These are phyloP conservation scores for Micropoecilia bifurca DNA, from an alignment of 2,797 vertebrate species.

Conservation along the genomic window DNA sequence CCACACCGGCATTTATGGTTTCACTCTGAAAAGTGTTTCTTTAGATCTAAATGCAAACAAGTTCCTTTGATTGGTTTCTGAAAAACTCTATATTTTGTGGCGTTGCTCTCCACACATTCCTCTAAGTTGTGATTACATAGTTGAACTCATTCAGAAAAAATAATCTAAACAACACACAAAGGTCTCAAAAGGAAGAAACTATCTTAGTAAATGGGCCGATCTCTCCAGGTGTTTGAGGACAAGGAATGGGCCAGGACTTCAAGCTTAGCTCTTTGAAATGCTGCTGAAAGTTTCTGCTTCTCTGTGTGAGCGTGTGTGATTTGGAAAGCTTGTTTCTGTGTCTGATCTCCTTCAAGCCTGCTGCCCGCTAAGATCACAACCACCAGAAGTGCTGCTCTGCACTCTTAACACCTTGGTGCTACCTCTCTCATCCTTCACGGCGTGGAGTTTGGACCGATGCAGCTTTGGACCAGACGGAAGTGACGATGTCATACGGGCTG, in stretches of 20 bases:
- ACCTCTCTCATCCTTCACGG: conserved; percentile 77
- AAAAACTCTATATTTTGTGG: conserved; percentile 42
- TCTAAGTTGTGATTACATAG: conserved; percentile 47
- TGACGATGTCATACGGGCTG: conserved; percentile 80
- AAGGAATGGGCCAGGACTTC: conserved; percentile 67
- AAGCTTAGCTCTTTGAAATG: conserved; percentile 57
- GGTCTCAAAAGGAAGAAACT: conserved; percentile 23
- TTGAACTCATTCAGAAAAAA: conserved; percentile 28
- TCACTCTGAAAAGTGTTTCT: conserved; percentile 40
- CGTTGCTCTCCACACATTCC: conserved; percentile 31
- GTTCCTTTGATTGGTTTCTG: conserved; percentile 35
- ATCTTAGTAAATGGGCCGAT: conserved; percentile 48
- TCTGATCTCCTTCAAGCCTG: conserved; percentile 60
- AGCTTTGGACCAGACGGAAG: conserved; percentile 49
- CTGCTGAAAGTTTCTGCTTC: conserved; percentile 64
- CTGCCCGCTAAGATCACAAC: conserved; percentile 57
- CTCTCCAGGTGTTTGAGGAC: conserved; percentile 58
- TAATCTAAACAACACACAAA: conserved; percentile 3
- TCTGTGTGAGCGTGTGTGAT: conserved; percentile 26
- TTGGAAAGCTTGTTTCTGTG: conserved; percentile 12
- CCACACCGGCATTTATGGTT: conserved; percentile 62
- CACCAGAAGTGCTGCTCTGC: conserved; percentile 77
- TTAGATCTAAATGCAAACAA: conserved; percentile 37
- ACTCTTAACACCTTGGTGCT: conserved; percentile 83
- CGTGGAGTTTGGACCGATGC: conserved; percentile 69